phyloP scores from a whole-genome alignment of 2,797 vertebrate species.

The Peromyscus melanophrys region DNA sequence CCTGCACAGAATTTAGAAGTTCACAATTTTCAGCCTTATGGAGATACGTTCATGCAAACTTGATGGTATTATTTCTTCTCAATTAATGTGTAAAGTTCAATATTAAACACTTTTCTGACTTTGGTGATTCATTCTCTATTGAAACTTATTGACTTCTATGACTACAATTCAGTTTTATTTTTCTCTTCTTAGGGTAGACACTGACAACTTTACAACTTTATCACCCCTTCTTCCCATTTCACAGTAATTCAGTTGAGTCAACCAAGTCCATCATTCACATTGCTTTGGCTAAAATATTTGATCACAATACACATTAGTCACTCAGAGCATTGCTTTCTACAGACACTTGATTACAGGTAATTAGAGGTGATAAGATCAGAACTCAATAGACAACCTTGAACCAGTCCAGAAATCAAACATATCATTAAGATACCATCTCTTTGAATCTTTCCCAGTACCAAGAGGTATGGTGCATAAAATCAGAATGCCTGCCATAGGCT shows the following conservation, averaged over 20 bases:
- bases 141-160: background rate
- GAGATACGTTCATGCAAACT: background rate
- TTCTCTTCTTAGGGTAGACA: background rate
- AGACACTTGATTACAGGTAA: constrained; percentile 47
- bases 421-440: background rate
- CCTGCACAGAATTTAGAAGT: background rate
- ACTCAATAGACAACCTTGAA: background rate
- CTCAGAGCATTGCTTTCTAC: constrained; percentile 22
- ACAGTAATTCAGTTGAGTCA: background rate
- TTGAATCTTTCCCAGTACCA: background rate
- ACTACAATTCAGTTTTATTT: background rate
- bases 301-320: background rate
- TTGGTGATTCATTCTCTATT: background rate
- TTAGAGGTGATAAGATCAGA: constrained; percentile 35
- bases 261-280: background rate
- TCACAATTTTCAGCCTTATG: background rate
- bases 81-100: background rate
- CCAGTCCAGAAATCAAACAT: background rate
- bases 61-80: background rate
- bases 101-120: background rate
- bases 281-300: constrained; percentile 41
- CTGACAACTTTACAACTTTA: background rate
- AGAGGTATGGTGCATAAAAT: background rate
- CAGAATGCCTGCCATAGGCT: background rate
- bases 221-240: background rate